A percentile compares a stretch with the other conserved stretches of the same genome.
Conservation (phyloP, 1,140 invertebrate genomes). For the Halesus radiatus region DNA sequence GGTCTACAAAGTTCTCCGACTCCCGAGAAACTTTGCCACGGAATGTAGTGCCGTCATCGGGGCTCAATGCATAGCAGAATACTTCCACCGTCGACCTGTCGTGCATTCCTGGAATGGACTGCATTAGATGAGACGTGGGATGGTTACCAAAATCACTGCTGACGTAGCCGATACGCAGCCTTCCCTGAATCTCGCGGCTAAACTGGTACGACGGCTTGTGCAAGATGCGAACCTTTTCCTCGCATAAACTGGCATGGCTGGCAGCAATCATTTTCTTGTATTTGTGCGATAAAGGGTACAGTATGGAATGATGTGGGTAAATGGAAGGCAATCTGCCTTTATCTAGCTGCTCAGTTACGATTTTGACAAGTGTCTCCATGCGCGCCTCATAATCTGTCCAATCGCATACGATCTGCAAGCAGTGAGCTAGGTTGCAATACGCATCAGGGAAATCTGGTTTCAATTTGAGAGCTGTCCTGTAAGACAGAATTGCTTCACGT, state of each 20-base stretch:
- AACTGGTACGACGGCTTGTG: conserved; percentile 89
- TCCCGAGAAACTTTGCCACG: conserved; percentile 94
- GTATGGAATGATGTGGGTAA: conserved; percentile 99
- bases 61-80: conserved; percentile 96
- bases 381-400: conserved; percentile 97
- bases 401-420: conserved; percentile 98
- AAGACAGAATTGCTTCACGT: conserved; percentile 96
- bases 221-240: conserved; percentile 95
- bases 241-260: conserved; percentile 95
- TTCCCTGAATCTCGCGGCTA: conserved; percentile 72
- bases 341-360: conserved; percentile 96
- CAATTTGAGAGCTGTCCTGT: conserved; percentile 94
- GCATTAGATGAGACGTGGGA: conserved; percentile 99
- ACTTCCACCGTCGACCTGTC: conserved; percentile 89
- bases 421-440: conserved; percentile 98
- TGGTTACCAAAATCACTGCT: conserved; percentile 99
- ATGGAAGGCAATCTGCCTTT: conserved; percentile 97
- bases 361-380: conserved; percentile 96
- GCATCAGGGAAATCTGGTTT: conserved; percentile 99
- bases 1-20: conserved; percentile 96
- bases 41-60: conserved; percentile 98
- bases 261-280: conserved; percentile 96
- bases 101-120: conserved; percentile 98
- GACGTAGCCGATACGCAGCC: conserved; percentile 95
- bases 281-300: conserved; percentile 96